These are phyloP conservation scores for Solea senegalensis DNA, from an alignment of 2,113 vertebrate genomes.

Conservation along the genomic window DNA sequence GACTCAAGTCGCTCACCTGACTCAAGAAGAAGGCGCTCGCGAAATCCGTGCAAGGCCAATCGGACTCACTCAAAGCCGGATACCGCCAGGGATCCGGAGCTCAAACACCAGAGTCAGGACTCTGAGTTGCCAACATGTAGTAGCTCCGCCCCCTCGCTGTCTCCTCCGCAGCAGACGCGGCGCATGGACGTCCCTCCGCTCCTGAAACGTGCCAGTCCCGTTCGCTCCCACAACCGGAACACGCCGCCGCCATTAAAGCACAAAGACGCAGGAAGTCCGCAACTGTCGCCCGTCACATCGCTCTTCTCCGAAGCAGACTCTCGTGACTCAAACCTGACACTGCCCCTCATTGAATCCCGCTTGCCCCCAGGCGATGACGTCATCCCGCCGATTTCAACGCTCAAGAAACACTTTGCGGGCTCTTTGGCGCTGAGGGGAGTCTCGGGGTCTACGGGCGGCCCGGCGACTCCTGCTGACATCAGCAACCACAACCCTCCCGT, in stretches of 20 bases:
- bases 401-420: conserved; percentile 7
- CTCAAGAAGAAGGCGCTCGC: not conserved
- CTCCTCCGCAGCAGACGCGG: not conserved
- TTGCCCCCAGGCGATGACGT: not conserved
- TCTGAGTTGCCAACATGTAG: rapidly evolving
- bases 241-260: conserved; percentile 53
- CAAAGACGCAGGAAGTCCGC: conserved; percentile 41
- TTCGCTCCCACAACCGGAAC: conserved; percentile 18
- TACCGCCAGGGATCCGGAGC: not conserved
- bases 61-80: not conserved
- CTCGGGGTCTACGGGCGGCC: too few species aligned
- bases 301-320: not conserved
- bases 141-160: not conserved
- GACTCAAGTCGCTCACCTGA: not conserved
- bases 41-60: not conserved
- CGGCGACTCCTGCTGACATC: not conserved
- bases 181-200: conserved; percentile 3
- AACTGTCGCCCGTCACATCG: not conserved
- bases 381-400: conserved; percentile 15
- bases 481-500: not conserved
- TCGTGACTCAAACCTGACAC: not conserved
- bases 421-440: not conserved
- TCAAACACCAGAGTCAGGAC: not conserved
- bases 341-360: not conserved
- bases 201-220: conserved; percentile 30